phyloP scores from a whole-genome alignment of 2,888 invertebrate genomes.

The Drymonia ruficornis region DNA sequence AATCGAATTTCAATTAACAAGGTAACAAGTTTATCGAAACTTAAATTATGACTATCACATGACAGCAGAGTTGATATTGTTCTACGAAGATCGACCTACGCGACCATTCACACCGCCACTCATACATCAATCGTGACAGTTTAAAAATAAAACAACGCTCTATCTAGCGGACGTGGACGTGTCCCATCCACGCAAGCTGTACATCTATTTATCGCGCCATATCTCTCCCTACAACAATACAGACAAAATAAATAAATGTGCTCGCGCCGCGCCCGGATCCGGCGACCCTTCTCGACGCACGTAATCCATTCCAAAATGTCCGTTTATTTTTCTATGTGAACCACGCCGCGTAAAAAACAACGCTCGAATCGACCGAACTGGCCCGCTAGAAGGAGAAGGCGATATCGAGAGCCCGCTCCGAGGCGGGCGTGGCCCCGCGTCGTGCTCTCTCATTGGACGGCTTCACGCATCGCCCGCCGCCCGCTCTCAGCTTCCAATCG shows the following conservation, averaged over 20 bases:
- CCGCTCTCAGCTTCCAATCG: constrained; percentile 64
- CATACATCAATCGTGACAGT: constrained; percentile 49
- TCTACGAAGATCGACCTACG: constrained; percentile 19
- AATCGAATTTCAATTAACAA: not conserved
- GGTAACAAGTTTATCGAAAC: not conserved
- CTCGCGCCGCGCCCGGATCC: constrained; percentile 69
- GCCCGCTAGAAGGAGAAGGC: constrained; percentile 62
- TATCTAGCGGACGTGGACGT: constrained; percentile 41
- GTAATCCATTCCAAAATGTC: constrained; percentile 79
- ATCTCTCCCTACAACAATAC: constrained; percentile 73
- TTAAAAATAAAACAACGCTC: constrained; percentile 48
- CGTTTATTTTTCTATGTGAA: constrained; percentile 82
- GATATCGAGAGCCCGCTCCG: constrained; percentile 50
- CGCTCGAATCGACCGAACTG: constrained; percentile 64
- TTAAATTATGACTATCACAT: not conserved
- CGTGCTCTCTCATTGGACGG: constrained; percentile 62
- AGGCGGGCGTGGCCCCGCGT: constrained; percentile 70
- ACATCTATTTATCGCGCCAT: constrained; percentile 76
- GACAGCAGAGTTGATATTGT: constrained; percentile 7
- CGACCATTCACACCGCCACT: constrained; percentile 6
- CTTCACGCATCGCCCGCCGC: constrained; percentile 67
- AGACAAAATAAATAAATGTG: constrained; percentile 76
- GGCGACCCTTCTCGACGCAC: constrained; percentile 72
- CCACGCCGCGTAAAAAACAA: constrained; percentile 66
- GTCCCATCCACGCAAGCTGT: constrained; percentile 62